Evolutionary conservation across 2,113 vertebrate species (phyloP), one percentile per base, ranked within the genome.

Genomic region (Stercorarius parasiticus): DNA sequence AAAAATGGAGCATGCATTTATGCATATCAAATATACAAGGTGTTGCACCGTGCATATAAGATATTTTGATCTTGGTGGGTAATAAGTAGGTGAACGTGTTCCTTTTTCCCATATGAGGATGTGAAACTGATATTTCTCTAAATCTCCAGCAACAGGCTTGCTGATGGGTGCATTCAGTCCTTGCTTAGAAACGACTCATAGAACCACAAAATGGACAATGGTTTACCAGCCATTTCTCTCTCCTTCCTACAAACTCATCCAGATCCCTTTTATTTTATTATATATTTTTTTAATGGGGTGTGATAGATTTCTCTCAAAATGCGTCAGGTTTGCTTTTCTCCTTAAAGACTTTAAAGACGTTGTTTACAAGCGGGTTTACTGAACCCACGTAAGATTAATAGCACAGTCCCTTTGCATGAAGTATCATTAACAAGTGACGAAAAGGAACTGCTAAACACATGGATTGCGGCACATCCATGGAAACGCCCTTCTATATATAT

Each of bases 371-470:
- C 69, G 34, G 49, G 81, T 90, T 92, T 66, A 78, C 82, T 94
- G 94, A 97, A 82, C 79, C 73, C 79, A 78, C 18, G 3, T 36
- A 52, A 76, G 78, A 90, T 88, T 79, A 74, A 96, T 83, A 73
- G 43, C 76, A 30, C 29, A 62, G 92, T 76, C 20, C 81, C 58
- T 87, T 94, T 96, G 81, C 49, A 11, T 55, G 82, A 91, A 36
- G 80, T 96, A 94, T 97, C 81, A 64, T 94, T 96, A 90, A 40
- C 50, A 78, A 81, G 32, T 91, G 74, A 66, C 94, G 93, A 94
- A 96, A 96, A 59, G 15, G 70, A 94, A 87, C 71, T 55, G 82
- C 83, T 67, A 87, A 96, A 71, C 71, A 79, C 82, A 84, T 40
- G 49, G 26, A 10, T 94, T 96, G 72, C 89, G 83, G 78, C 49